Base-by-base conservation (phyloP, 2,113 vertebrate species). In the Origma solitaria region DNA sequence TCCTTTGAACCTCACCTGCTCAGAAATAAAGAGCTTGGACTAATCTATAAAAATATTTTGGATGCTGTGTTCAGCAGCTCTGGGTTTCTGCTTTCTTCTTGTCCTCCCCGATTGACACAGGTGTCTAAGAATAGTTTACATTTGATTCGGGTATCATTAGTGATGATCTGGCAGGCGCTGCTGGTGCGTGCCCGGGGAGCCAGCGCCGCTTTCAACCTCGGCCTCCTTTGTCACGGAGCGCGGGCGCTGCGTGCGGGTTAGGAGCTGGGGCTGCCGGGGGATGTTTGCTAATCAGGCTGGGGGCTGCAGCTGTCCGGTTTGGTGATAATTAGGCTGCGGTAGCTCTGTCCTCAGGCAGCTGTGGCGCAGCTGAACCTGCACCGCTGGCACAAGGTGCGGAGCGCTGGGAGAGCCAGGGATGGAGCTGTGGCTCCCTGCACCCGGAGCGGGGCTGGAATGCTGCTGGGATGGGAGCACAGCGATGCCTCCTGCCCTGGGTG, bases 401-500 rank as follows among this genome's bases (percentile, higher is more conserved):
- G 0, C 0, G 0, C 2, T 0, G 5, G 22, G 13, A 0, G 4
- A 11, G 72, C 75, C 47, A 6, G 7, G 78, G 75, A 28, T 1
- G 22, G 15, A 33, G n/a, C 16, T 2, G 3, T 0, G 11, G 10
- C 35, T 18, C 14, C 60, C 25, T 4, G 0, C 6, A 6, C 28
- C 28, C 14, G 0, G 23, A 33, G 70, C 0, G 0, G 37, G 49
- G 42, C 21, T 51, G 78, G 23, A 18, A 13, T 0, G 33, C 64
- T 30, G 38, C 47, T 50, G 51, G 44, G 22, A 4, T 0, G 25
- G 30, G 10, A 35, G 30, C 88, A 18, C 11, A 33, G 71, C 0
- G 0, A 5, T 6, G 15, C 54, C 70, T 25, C 38, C 8, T 3
- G 21, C 35, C 70, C 35, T 2, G 8, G 35, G 10, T 0, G 20